phyloP scores from a whole-genome alignment of 2,888 invertebrate genomes.

The Idaea biselata region DNA sequence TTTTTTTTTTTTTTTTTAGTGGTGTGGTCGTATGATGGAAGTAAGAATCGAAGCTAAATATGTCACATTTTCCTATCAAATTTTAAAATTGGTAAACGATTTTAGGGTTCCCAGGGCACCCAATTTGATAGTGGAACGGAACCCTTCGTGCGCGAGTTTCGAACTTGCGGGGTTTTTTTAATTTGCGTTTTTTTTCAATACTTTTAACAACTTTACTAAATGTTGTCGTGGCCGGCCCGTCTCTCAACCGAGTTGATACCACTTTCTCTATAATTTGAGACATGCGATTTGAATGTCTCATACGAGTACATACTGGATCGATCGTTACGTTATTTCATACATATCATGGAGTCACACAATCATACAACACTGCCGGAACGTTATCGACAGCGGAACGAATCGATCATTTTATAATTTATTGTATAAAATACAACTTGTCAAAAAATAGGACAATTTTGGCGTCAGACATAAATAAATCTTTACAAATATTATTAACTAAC shows the following conservation, averaged over 20 bases:
- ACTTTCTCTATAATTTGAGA: slow-evolving; percentile 24
- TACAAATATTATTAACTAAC: too few relatives aligned
- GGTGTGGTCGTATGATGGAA: too few relatives aligned
- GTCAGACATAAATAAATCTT: too few relatives aligned
- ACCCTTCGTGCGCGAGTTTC: too few relatives aligned
- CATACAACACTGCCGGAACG: neutral
- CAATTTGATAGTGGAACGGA: too few relatives aligned
- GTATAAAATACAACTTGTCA: neutral
- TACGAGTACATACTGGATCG: slow-evolving; percentile 5
- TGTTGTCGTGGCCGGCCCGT: neutral
- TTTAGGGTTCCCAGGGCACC: too few relatives aligned
- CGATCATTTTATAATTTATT: neutral
- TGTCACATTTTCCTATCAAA: too few relatives aligned
- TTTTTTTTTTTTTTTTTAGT: too few relatives aligned
- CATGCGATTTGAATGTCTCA: slow-evolving; percentile 15
- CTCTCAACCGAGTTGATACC: slow-evolving; percentile 8
- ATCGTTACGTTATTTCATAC: slow-evolving; percentile 12
- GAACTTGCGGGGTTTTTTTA: too few relatives aligned
- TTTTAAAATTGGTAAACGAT: too few relatives aligned
- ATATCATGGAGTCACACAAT: neutral
- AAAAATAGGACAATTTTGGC: neutral
- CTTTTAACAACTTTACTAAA: neutral
- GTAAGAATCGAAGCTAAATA: too few relatives aligned
- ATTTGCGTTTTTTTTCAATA: too few relatives aligned
- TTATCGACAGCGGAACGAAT: neutral